A percentile compares a stretch with the other conserved stretches of the same genome.
These are phyloP conservation scores for Neopelma chrysocephalum DNA, from an alignment of 2,797 vertebrate genomes.

Conservation along the genomic window DNA sequence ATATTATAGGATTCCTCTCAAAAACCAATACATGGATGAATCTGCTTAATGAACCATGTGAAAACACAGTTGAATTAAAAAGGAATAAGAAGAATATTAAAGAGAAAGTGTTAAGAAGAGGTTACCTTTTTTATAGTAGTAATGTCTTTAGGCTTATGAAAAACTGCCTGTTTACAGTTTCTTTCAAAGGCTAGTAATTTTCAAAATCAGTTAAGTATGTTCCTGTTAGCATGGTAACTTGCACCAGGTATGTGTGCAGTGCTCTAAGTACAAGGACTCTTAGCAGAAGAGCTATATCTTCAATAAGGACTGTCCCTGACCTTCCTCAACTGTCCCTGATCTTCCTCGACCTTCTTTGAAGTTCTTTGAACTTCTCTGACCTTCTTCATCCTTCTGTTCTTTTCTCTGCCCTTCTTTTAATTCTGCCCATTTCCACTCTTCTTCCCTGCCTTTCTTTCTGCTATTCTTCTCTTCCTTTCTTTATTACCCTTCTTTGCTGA, in stretches of 20 bases:
- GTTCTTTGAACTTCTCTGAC: not conserved
- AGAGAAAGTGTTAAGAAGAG: not conserved
- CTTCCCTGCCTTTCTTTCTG: not conserved
- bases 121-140: not conserved
- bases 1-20: not conserved
- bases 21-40: not conserved
- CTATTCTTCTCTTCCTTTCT: not conserved
- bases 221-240: not conserved
- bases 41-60: not conserved
- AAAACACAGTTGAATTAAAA: not conserved
- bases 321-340: not conserved
- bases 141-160: not conserved
- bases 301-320: not conserved
- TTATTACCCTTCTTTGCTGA: not conserved
- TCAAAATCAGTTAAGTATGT: not conserved
- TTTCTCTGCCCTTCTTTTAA: not conserved
- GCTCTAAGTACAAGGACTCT: not conserved
- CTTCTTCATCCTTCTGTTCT: not conserved
- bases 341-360: not conserved
- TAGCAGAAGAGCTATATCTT: not conserved
- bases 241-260: fast-evolving
- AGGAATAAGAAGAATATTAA: not conserved
- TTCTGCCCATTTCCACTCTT: not conserved
- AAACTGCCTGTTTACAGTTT: not conserved
- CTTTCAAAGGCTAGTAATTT: not conserved